Conservation (phyloP, 2,888 invertebrate genomes). For the Ethmia dodecea region DNA sequence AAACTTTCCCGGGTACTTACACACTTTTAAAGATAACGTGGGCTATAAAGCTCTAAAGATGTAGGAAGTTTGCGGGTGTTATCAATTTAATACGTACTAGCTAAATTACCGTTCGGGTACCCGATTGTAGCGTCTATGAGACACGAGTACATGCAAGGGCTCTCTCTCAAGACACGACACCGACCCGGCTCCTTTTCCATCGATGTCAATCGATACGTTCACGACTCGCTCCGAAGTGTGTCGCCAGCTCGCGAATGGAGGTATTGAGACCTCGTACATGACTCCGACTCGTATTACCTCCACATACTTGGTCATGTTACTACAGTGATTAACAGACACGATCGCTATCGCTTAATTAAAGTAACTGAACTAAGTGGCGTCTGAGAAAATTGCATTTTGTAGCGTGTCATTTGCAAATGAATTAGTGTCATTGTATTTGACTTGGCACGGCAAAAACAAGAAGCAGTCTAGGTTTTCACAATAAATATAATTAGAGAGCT, state of each 20-base stretch:
- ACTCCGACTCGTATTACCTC: slow-evolving; percentile 2
- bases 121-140: neutral
- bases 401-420: slow-evolving; percentile 1
- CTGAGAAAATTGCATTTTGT: slow-evolving; percentile 6
- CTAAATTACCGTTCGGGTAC: slow-evolving; percentile 2
- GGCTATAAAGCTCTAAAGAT: slow-evolving; percentile 19
- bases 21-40: slow-evolving; percentile 40
- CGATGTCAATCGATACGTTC: slow-evolving; percentile 44
- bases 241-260: slow-evolving; percentile 27
- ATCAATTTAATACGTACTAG: slow-evolving; percentile 31
- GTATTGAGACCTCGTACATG: slow-evolving; percentile 13
- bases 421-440: slow-evolving; percentile 5
- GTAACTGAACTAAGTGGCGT: slow-evolving; percentile 4
- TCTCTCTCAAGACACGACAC: slow-evolving; percentile 28
- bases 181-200: slow-evolving; percentile 37
- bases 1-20: slow-evolving; percentile 55
- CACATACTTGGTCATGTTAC: slow-evolving; percentile 14
- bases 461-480: slow-evolving; percentile 10
- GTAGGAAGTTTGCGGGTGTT: slow-evolving; percentile 20
- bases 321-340: slow-evolving; percentile 17
- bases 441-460: slow-evolving; percentile 1
- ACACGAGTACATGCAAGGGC: slow-evolving; percentile 5
- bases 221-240: slow-evolving; percentile 36
- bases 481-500: slow-evolving; percentile 15
- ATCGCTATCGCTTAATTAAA: slow-evolving; percentile 14